phyloP scores from a whole-genome alignment of 2,113 vertebrate species.

The Urocynchramus pylzowi region DNA sequence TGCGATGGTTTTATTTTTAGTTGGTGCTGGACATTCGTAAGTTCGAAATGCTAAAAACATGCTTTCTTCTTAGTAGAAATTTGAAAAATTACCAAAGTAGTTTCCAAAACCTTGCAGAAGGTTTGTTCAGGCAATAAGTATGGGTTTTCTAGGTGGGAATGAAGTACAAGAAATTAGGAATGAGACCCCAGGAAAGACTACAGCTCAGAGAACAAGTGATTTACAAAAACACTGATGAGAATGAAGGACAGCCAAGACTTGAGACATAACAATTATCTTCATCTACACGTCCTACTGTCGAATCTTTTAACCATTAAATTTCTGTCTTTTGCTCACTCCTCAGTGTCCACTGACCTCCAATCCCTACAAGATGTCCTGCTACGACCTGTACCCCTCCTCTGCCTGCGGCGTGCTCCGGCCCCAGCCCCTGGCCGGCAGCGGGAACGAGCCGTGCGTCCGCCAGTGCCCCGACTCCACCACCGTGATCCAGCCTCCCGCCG shows the following conservation, averaged over 20 bases:
- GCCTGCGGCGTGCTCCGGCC: neutral
- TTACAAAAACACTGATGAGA: neutral
- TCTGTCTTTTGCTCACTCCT: neutral
- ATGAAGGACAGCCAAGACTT: neutral
- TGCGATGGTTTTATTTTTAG: neutral
- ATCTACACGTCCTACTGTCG: rapidly evolving
- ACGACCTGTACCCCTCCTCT: neutral
- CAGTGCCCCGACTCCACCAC: neutral
- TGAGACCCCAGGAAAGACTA: neutral
- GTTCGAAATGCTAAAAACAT: neutral
- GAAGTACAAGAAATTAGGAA: neutral
- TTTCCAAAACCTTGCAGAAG: neutral
- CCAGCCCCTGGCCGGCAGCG: neutral
- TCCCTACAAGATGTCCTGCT: neutral
- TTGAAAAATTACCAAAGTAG: neutral
- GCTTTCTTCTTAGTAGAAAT: neutral
- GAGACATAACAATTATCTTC: neutral
- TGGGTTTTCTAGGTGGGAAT: neutral
- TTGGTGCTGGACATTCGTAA: neutral
- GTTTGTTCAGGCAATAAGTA: rapidly evolving
- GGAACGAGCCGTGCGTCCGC: neutral
- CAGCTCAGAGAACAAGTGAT: rapidly evolving
- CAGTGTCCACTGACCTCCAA: neutral
- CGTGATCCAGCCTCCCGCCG: neutral
- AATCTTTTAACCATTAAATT: neutral